These are phyloP conservation scores for Brevimyrus niger DNA, from an alignment of 2,113 vertebrate species.

Conservation along the genomic window DNA sequence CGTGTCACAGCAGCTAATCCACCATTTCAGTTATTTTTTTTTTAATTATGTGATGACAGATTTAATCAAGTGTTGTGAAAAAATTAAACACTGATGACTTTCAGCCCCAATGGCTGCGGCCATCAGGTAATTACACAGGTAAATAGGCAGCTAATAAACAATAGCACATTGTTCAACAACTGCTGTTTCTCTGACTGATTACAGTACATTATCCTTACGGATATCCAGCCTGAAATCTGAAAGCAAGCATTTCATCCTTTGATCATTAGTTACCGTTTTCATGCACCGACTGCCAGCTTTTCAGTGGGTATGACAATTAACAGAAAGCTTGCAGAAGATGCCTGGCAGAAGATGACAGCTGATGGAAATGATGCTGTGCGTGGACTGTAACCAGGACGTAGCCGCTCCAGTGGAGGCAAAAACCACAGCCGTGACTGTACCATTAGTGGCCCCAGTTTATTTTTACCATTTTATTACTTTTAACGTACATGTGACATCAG, in stretches of 20 bases:
- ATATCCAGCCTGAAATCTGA: not conserved
- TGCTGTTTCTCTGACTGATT: not conserved
- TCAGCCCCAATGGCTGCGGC: not conserved
- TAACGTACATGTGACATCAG: not conserved
- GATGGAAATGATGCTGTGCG: not conserved
- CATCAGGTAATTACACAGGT: not conserved
- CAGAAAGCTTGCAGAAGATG: not conserved
- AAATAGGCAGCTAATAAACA: not conserved
- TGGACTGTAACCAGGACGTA: not conserved
- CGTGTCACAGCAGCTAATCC: not conserved
- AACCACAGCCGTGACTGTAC: not conserved
- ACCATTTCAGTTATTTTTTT: not conserved
- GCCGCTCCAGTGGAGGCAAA: not conserved
- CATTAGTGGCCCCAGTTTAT: not conserved
- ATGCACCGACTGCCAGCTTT: not conserved
- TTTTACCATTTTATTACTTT: not conserved
- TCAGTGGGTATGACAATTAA: not conserved
- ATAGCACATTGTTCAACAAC: not conserved
- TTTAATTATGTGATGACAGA: not conserved
- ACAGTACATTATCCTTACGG: not conserved
- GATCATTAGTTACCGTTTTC: not conserved
- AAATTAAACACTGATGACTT: not conserved
- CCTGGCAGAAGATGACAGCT: not conserved
- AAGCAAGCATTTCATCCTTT: not conserved
- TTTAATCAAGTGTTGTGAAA: not conserved